These are phyloP conservation scores for Vipera ursinii DNA, from an alignment of 2,797 vertebrate species.

Conservation along the genomic window DNA sequence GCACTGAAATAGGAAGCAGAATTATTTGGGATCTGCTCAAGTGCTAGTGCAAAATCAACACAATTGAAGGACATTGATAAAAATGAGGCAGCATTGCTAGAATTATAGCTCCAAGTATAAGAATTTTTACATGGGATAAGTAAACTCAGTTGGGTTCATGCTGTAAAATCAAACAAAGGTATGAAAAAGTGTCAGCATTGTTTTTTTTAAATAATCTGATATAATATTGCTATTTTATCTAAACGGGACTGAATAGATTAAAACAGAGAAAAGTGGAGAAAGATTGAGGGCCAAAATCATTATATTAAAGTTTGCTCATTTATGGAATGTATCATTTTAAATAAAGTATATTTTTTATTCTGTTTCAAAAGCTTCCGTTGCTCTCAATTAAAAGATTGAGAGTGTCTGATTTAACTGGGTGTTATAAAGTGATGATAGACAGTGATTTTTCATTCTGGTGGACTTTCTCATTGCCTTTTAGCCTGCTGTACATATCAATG, in stretches of 20 bases:
- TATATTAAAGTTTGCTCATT: background rate
- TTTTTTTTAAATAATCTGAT: background rate
- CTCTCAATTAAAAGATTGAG: constrained; percentile 15
- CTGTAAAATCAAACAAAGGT: background rate
- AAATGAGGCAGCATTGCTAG: background rate
- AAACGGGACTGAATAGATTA: background rate
- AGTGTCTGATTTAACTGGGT: constrained; percentile 17
- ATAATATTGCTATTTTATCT: constrained; percentile 13
- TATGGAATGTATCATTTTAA: background rate
- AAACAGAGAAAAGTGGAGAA: background rate
- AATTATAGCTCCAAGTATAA: background rate
- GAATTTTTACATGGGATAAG: background rate
- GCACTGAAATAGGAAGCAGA: background rate
- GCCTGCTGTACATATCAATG: constrained; percentile 43
- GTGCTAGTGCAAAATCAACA: constrained; percentile 12
- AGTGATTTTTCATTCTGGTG: constrained; percentile 21
- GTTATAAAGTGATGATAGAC: constrained; percentile 29
- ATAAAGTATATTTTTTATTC: background rate
- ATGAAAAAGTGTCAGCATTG: background rate
- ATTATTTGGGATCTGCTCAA: background rate
- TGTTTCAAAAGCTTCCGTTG: background rate
- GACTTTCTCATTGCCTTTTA: constrained; percentile 33
- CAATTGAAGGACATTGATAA: background rate
- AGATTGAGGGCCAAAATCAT: background rate
- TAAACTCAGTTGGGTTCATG: background rate